Evolutionary conservation across 2,797 vertebrate genomes (phyloP).

Genomic region (Chromobotia macracanthus): DNA sequence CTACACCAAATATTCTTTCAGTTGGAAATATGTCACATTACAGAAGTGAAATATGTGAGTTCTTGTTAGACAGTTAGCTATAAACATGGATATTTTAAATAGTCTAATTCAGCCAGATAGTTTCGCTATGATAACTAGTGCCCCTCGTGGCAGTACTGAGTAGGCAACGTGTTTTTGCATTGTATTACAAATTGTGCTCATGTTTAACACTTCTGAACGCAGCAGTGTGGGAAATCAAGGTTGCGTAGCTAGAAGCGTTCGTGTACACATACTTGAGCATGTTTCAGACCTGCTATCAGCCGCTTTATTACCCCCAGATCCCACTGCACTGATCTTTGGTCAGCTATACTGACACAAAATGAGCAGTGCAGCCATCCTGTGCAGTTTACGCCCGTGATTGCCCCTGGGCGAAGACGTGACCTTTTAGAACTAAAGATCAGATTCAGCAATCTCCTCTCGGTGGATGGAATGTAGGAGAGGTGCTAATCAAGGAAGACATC

Average conservation of each 20-base stretch:
- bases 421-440: slow-evolving; percentile 44
- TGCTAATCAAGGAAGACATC: slow-evolving; percentile 41
- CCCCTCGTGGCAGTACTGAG: too few relatives aligned
- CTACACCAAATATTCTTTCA: too few relatives aligned
- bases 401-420: slow-evolving; percentile 38
- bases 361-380: slow-evolving; percentile 16
- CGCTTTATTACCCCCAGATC: slow-evolving; percentile 29
- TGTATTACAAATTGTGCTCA: background rate
- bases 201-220: slow-evolving; percentile 1
- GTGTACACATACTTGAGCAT: background rate
- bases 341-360: slow-evolving; percentile 42
- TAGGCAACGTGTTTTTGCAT: too few relatives aligned
- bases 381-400: slow-evolving; percentile 36
- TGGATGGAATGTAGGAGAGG: slow-evolving; percentile 47
- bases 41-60: too few relatives aligned
- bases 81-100: too few relatives aligned
- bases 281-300: slow-evolving; percentile 28
- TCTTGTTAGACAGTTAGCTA: too few relatives aligned
- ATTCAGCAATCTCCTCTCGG: slow-evolving; percentile 39
- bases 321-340: slow-evolving; percentile 35
- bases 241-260: slow-evolving; percentile 1
- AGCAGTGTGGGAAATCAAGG: background rate
- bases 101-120: too few relatives aligned
- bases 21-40: too few relatives aligned
- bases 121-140: too few relatives aligned